phyloP scores from a whole-genome alignment of 2,113 vertebrate genomes.

The Edolisoma coerulescens region DNA sequence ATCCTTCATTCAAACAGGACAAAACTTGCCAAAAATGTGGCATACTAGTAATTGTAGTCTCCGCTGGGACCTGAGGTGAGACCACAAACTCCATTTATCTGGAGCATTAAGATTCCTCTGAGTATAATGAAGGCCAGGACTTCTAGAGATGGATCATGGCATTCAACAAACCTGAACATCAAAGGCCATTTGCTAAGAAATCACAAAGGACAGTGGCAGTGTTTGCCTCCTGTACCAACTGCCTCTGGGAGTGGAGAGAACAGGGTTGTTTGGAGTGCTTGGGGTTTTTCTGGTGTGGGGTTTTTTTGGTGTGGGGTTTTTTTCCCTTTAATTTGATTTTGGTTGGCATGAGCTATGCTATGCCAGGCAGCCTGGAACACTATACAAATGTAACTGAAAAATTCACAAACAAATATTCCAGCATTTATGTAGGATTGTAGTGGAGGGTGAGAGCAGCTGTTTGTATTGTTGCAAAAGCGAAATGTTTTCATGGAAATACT shows the following conservation, averaged over 20 bases:
- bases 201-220: background rate
- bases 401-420: background rate
- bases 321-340: background rate
- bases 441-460: background rate
- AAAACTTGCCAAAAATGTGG: constrained; percentile 22
- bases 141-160: background rate
- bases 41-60: background rate
- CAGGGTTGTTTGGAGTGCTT: background rate
- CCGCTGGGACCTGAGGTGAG: constrained; percentile 13
- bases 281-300: background rate
- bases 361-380: background rate
- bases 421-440: background rate
- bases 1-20: background rate
- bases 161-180: background rate
- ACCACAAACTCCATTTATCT: constrained; percentile 7
- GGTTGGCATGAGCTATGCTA: background rate
- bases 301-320: background rate
- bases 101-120: background rate
- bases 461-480: background rate
- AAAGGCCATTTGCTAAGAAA: background rate
- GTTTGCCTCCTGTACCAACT: background rate
- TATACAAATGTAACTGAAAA: background rate
- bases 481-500: background rate
- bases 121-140: background rate
- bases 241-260: background rate